These are phyloP conservation scores for Lottia scabra DNA, from an alignment of 2,888 invertebrate genomes.

Conservation along the genomic window DNA sequence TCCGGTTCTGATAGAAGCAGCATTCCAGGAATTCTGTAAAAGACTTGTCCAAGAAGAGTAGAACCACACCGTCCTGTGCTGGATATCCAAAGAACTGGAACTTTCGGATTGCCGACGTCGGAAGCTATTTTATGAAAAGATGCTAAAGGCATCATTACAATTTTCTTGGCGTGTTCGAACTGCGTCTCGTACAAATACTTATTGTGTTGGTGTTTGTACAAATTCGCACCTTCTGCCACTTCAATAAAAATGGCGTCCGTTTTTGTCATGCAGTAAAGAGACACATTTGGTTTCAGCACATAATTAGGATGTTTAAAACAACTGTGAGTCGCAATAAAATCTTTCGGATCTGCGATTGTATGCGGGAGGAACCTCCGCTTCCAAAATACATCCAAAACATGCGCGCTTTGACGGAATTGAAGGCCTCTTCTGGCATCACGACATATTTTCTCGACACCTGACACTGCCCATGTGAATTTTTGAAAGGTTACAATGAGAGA, in stretches of 20 bases:
- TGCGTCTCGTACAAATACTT: slow-evolving; percentile 50
- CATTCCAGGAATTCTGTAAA: slow-evolving; percentile 54
- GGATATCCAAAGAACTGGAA: slow-evolving; percentile 55
- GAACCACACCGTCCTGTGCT: slow-evolving; percentile 59
- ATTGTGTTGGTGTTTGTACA: slow-evolving; percentile 39
- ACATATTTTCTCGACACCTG: slow-evolving; percentile 54
- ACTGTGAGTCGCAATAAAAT: slow-evolving; percentile 58
- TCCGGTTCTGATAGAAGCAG: slow-evolving; percentile 56
- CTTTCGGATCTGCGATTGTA: slow-evolving; percentile 49
- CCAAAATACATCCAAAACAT: slow-evolving; percentile 59
- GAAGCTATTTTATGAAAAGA: slow-evolving; percentile 60
- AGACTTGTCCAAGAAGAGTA: slow-evolving; percentile 53
- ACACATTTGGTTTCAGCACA: slow-evolving; percentile 54
- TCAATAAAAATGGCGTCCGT: slow-evolving; percentile 60
- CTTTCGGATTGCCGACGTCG: slow-evolving; percentile 55
- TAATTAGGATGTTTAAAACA: slow-evolving; percentile 57
- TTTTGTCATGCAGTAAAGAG: slow-evolving; percentile 56
- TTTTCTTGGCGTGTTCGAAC: slow-evolving; percentile 49
- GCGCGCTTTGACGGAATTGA: slow-evolving; percentile 58
- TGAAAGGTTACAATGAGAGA: slow-evolving; percentile 53
- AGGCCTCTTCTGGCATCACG: slow-evolving; percentile 54
- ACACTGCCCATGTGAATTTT: slow-evolving; percentile 60
- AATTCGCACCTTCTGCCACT: slow-evolving; percentile 43
- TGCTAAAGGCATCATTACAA: slow-evolving; percentile 60
- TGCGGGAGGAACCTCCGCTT: slow-evolving; percentile 49